Percentiles rank a stretch among this genome's conserved stretches.
Conservation (phyloP, 2,888 invertebrate genomes). For the Netelia inedita region DNA sequence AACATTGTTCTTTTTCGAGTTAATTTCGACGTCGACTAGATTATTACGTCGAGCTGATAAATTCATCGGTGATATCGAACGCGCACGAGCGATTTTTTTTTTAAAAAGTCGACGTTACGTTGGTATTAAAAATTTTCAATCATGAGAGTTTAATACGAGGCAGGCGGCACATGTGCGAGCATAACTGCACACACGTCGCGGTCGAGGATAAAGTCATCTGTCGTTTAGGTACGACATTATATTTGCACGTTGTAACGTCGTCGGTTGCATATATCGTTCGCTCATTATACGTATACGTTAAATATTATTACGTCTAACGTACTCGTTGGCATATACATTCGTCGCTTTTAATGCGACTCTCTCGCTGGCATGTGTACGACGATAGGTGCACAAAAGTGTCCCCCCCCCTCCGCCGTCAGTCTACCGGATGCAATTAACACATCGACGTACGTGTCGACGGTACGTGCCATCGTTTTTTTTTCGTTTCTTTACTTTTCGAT, state of each 20-base stretch:
- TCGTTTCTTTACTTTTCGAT: background rate
- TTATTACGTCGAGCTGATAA: background rate
- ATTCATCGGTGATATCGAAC: background rate
- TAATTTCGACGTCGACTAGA: background rate
- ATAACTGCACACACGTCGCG: constrained; percentile 4
- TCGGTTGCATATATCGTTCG: background rate
- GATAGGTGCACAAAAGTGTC: constrained; percentile 17
- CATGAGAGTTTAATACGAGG: constrained; percentile 1
- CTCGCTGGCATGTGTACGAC: constrained; percentile 45
- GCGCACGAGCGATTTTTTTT: no score
- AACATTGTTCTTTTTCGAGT: background rate
- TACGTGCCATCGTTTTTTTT: background rate
- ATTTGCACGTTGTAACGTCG: constrained; percentile 30
- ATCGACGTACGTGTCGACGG: constrained; percentile 8
- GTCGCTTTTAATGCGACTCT: constrained; percentile 28
- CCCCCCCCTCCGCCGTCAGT: background rate
- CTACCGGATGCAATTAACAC: constrained; percentile 49
- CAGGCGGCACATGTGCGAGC: constrained; percentile 19
- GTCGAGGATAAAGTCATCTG: constrained; percentile 25
- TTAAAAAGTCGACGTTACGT: no score
- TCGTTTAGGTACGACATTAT: constrained; percentile 11
- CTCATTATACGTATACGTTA: background rate
- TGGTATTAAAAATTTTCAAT: constrained; percentile 27
- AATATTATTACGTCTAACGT: constrained; percentile 33
- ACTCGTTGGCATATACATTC: constrained; percentile 19